These are phyloP conservation scores for Caenorhabditis sp. DNA, from an alignment of 2,888 invertebrate genomes.

Conservation along the genomic window DNA sequence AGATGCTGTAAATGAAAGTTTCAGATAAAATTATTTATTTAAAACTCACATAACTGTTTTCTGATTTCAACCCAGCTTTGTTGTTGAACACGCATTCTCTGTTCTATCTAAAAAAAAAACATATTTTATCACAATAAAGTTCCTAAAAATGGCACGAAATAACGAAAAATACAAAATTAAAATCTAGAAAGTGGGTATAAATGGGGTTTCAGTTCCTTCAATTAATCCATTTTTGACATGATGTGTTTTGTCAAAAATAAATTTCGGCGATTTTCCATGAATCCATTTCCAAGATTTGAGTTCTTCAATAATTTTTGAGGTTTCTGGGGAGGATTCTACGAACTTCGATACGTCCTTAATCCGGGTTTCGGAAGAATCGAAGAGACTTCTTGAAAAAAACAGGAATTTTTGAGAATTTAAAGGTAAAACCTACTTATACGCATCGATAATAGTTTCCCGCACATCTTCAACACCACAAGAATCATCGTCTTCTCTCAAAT, in stretches of 20 bases:
- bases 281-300: slow-evolving; percentile 87
- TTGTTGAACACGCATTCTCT: slow-evolving; percentile 7
- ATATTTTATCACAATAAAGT: not conserved
- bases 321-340: slow-evolving; percentile 11
- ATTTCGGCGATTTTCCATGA: slow-evolving; percentile 86
- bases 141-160: not conserved
- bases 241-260: slow-evolving; percentile 71
- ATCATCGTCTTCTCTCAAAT: slow-evolving; percentile 82
- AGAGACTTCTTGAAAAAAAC: slow-evolving; percentile 74
- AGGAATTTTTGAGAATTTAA: slow-evolving; percentile 74
- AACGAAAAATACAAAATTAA: slow-evolving; percentile 1
- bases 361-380: slow-evolving; percentile 56
- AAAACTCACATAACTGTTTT: slow-evolving; percentile 19
- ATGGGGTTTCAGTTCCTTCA: not conserved
- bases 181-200: slow-evolving; percentile 1
- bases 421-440: slow-evolving; percentile 72
- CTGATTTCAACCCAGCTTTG: slow-evolving; percentile 21
- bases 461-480: slow-evolving; percentile 75
- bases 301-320: slow-evolving; percentile 76
- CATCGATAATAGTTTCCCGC: slow-evolving; percentile 80
- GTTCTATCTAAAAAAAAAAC: not conserved
- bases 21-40: not conserved
- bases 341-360: slow-evolving; percentile 51
- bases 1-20: slow-evolving; percentile 11
- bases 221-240: slow-evolving; percentile 51